Base-by-base conservation (phyloP, 2,113 vertebrate genomes). In the Serilophus lunatus region DNA sequence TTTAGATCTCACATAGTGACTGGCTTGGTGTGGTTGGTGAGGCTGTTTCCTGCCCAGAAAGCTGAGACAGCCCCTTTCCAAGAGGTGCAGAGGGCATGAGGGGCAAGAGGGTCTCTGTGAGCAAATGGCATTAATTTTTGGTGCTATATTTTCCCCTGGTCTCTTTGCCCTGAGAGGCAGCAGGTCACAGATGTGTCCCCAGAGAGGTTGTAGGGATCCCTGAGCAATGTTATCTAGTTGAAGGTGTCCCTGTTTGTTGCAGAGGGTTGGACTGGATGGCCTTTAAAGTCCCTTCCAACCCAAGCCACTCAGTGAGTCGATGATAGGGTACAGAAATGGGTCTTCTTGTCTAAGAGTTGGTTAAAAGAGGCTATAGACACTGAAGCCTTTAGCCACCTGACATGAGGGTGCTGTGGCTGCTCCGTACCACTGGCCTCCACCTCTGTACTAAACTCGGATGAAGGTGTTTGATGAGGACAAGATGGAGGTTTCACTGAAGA, bases 171-270 rank as follows among this genome's bases (percentile, higher is more conserved):
- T 20, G 61, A 3, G 14, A 35, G 35, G 20, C 33, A 61, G 24
- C 1, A 0, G 28, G n/a, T 7, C 1, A 3, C 35, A 59, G 49
- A 2, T 7, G 6, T 35, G 29, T 79, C 22, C 15, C 28, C 54
- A 28, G 10, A 4, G 3, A 57, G 44, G 36, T 9, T 44, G 51
- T 1, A 5, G 28, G 29, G 38, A 33, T 51, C 60, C 68, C 60
- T 60, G 28, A 47, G 86, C 53, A 60, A 0, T 3, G 8, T 31
- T 60, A 14, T 7, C 45, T 6, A 6, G 33, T 5, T 59, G 51
- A 24, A 60, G 28, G n/a, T 6, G 45, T 45, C 10, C 38, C 68
- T 89, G 45, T 25, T 78, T 4, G 7, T 18, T 53, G 53, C 53
- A 68, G 53, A 4, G 47, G 13, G 7, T 12, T 82, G 61, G 24